These are phyloP conservation scores for Spilarctia lutea DNA, from an alignment of 2,888 invertebrate species.

Conservation along the genomic window DNA sequence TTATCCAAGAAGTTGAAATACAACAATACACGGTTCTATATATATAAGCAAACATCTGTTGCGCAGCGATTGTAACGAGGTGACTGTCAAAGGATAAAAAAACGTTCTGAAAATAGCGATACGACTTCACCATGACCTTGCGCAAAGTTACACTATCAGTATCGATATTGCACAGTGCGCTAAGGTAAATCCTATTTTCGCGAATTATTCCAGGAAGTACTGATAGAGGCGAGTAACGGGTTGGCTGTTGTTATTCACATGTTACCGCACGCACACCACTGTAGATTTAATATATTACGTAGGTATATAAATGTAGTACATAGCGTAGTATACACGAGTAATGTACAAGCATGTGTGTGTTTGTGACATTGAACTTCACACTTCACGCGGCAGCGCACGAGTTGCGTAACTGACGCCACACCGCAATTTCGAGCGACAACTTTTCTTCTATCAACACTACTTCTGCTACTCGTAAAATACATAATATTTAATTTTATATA, in stretches of 20 bases:
- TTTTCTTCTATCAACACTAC: constrained; percentile 33
- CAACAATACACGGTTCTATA: neutral
- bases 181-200: constrained; percentile 77
- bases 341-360: constrained; percentile 63
- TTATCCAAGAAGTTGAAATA: neutral
- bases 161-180: constrained; percentile 62
- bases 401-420: constrained; percentile 76
- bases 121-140: constrained; percentile 80
- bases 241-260: constrained; percentile 80
- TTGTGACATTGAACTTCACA: constrained; percentile 86
- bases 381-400: constrained; percentile 81
- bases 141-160: constrained; percentile 70
- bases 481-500: too few species aligned
- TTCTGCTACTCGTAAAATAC: constrained; percentile 23
- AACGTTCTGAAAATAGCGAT: constrained; percentile 62
- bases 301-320: constrained; percentile 52
- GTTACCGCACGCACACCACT: constrained; percentile 65
- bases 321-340: constrained; percentile 42
- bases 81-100: constrained; percentile 42
- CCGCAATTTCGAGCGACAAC: constrained; percentile 25
- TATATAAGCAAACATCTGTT: constrained; percentile 3
- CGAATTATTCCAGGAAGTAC: constrained; percentile 82
- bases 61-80: constrained; percentile 6
- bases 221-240: constrained; percentile 83
- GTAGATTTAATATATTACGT: constrained; percentile 24